Evolutionary conservation across 2,113 vertebrate genomes (phyloP).

Genomic region (Isichthys henryi): DNA sequence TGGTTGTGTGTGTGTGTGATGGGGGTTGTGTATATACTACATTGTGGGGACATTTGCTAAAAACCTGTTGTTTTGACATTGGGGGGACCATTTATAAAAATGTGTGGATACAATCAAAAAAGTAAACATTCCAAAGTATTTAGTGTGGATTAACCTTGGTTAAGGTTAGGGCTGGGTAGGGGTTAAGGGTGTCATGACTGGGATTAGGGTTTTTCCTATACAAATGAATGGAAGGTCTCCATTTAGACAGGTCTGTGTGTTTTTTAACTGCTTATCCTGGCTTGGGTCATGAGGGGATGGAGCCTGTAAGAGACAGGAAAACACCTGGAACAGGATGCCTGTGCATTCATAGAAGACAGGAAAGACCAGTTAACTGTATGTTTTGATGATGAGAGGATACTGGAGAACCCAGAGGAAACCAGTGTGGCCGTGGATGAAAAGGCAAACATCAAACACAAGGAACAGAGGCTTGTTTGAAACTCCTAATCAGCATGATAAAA

Average conservation of each 20-base stretch:
- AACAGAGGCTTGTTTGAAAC: neutral
- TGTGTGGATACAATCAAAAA: neutral
- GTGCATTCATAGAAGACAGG: neutral
- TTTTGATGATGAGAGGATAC: neutral
- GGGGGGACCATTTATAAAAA: neutral
- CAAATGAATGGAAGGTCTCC: neutral
- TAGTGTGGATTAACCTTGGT: neutral
- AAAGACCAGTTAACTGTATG: neutral
- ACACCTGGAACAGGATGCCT: neutral
- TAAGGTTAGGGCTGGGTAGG: neutral
- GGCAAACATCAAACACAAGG: neutral
- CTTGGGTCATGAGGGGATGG: neutral
- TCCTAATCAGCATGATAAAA: neutral
- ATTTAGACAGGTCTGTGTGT: neutral
- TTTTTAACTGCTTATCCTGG: neutral
- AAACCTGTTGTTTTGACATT: neutral
- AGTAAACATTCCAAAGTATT: neutral
- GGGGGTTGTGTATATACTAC: neutral
- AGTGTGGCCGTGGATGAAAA: neutral
- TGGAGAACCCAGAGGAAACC: neutral
- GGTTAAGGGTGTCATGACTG: neutral
- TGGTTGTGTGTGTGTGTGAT: neutral
- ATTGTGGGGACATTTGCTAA: neutral
- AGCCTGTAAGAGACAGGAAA: neutral
- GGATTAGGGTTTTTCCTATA: no score